Evolutionary conservation across 2,888 invertebrate species (phyloP), one percentile per base, ranked within the genome.

Genomic region (Iphiclides podalirius): DNA sequence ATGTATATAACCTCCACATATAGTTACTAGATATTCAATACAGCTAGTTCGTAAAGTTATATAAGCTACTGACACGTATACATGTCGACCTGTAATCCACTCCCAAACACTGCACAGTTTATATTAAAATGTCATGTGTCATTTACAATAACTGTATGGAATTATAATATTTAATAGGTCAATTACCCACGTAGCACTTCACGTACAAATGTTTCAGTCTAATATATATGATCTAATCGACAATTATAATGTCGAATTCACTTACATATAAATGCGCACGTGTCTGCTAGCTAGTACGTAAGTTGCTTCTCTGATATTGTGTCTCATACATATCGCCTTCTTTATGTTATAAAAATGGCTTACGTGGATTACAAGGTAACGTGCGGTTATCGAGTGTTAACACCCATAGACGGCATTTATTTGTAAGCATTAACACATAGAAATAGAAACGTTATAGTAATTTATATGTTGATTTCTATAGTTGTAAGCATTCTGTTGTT

Each of bases 401-500:
- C 54, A 50, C 47, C 66, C 63, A 67, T 70, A 78, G 68, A 69
- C 70, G 72, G 88, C 86, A 87, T 87, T 87, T 88, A 86, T 79
- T 75, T 77, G 48, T 86, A 87, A 88, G 86, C 74, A 84, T 84
- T 85, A 86, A 86, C 81, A 77, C 56, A 54, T 80, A 79, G 70
- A 48, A 31, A 48, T 16, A 79, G 26, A 61, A 6, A 79, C 79
- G 83, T 85, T 84, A 87, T 79, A 87, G 79, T 87, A 88, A 88
- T 88, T 87, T 87, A 87, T 87, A 82, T 73, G 86, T 87, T 88
- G 86, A 83, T 82, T 87, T 85, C 78, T 83, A 61, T 87, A 86
- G 79, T 70, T 64, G 54, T 86, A 86, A 83, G 83, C 61, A 67
- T 73, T 79, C 70, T 82, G 76, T 84, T 82, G 76, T 82, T 80